Evolutionary conservation across 35 echinoderm and acorn worm species (phyloP).

Genomic region (Hemicentrotus pulcherrimus): DNA sequence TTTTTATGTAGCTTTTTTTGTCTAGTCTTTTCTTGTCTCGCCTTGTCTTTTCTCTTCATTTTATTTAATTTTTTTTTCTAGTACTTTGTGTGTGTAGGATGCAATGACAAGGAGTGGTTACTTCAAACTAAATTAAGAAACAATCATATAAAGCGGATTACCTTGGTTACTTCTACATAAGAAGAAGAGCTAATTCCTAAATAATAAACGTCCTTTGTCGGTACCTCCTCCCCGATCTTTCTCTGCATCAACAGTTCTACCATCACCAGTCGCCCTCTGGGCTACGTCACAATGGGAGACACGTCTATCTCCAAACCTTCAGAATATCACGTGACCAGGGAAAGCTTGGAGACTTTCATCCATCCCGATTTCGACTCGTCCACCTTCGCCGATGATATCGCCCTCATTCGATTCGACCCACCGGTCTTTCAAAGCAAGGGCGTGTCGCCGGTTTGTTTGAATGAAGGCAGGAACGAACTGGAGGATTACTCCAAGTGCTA

Average conservation of each 20-base stretch:
- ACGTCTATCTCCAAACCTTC: neutral
- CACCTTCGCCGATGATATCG: constrained; percentile 34
- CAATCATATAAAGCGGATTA: too few relatives aligned
- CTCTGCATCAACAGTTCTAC: neutral
- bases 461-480: neutral
- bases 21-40: too few relatives aligned
- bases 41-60: too few relatives aligned
- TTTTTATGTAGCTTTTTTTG: too few relatives aligned
- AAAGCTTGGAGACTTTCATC: neutral
- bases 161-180: too few relatives aligned
- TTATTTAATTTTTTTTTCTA: too few relatives aligned
- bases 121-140: too few relatives aligned
- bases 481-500: neutral
- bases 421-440: neutral
- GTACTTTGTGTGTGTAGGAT: too few relatives aligned
- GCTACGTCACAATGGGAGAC: constrained; percentile 29
- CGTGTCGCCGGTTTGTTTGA: constrained; percentile 33
- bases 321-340: constrained; percentile 27
- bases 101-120: too few relatives aligned
- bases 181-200: too few relatives aligned
- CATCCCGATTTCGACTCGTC: constrained; percentile 41
- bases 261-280: neutral
- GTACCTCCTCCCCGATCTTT: neutral
- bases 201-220: too few relatives aligned
- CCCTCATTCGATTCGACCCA: constrained; percentile 23